A percentile compares a stretch with the other conserved stretches of the same genome.
phyloP scores from a whole-genome alignment of 1,140 invertebrate genomes.

The Drosophila funebris region DNA sequence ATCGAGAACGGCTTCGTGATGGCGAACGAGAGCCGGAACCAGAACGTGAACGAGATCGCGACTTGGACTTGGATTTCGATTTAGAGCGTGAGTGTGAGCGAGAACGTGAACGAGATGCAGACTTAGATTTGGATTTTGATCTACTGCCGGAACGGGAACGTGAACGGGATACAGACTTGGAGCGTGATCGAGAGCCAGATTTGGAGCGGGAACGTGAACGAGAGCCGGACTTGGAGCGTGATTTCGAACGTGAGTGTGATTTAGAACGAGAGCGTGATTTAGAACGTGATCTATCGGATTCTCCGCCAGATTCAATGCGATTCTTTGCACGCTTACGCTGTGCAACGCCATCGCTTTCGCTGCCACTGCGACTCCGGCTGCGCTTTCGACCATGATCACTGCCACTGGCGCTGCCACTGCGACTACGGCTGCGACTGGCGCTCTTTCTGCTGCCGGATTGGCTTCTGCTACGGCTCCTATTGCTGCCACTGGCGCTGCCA shows the following conservation, averaged over 20 bases:
- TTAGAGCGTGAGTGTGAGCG: constrained; percentile 20
- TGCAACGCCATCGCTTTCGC: constrained; percentile 58
- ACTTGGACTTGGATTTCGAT: not conserved
- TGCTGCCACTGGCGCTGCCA: constrained; percentile 72
- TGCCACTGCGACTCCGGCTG: constrained; percentile 67
- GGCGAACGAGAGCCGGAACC: constrained; percentile 67
- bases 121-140: constrained; percentile 21
- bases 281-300: constrained; percentile 61
- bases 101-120: constrained; percentile 19
- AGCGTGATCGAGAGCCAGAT: constrained; percentile 37
- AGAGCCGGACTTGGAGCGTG: constrained; percentile 69
- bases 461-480: constrained; percentile 68
- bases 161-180: constrained; percentile 36
- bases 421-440: constrained; percentile 51
- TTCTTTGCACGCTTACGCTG: constrained; percentile 71
- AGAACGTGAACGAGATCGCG: constrained; percentile 22
- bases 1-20: constrained; percentile 44
- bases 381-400: constrained; percentile 81
- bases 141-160: constrained; percentile 20
- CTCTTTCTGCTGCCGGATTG: constrained; percentile 51
- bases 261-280: constrained; percentile 83
- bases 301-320: constrained; percentile 83
- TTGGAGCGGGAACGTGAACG: constrained; percentile 54
- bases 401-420: constrained; percentile 65
- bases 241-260: constrained; percentile 80